Evolutionary conservation across 2,797 vertebrate species (phyloP).

Genomic region (Melanotaenia maccullochi): DNA sequence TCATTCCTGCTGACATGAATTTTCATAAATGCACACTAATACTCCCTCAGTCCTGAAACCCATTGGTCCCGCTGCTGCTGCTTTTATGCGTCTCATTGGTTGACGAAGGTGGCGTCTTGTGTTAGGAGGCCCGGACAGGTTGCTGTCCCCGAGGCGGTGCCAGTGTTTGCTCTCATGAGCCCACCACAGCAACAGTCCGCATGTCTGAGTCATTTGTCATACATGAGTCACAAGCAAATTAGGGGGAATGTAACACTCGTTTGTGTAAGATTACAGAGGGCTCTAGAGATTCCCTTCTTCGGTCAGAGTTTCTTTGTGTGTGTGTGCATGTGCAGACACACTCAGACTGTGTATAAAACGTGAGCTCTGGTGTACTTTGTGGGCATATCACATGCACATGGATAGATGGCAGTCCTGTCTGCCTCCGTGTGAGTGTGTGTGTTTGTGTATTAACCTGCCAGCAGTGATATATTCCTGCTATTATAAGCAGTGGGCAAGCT

Average conservation of each 20-base stretch:
- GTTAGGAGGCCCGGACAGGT: conserved; percentile 47
- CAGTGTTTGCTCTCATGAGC: conserved; percentile 53
- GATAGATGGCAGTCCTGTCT: conserved; percentile 16
- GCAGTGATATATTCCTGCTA: conserved; percentile 64
- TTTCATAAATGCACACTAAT: conserved; percentile 60
- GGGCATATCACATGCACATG: conserved; percentile 29
- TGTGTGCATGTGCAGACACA: conserved; percentile 17
- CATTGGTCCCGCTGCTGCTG: conserved; percentile 20
- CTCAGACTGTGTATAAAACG: conserved; percentile 32
- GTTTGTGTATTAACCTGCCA: conserved; percentile 55
- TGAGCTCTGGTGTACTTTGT: conserved; percentile 30
- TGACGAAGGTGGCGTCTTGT: conserved; percentile 17
- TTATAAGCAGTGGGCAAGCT: conserved; percentile 45
- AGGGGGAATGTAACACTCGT: conserved; percentile 48
- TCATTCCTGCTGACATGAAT: conserved; percentile 56
- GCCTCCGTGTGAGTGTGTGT: conserved; percentile 1
- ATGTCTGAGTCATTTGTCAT: conserved; percentile 56
- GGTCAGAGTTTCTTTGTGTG: conserved; percentile 32
- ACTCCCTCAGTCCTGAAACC: conserved; percentile 50
- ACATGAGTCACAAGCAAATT: conserved; percentile 67
- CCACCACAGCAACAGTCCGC: conserved; percentile 52
- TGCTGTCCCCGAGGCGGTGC: conserved; percentile 41
- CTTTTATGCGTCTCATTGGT: conserved; percentile 40
- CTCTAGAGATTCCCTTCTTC: conserved; percentile 54
- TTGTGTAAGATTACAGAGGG: conserved; percentile 58